Evolutionary conservation across 2,113 vertebrate species (phyloP), one percentile per base, ranked within the genome.

Genomic region (Proterorhinus semilunaris): DNA sequence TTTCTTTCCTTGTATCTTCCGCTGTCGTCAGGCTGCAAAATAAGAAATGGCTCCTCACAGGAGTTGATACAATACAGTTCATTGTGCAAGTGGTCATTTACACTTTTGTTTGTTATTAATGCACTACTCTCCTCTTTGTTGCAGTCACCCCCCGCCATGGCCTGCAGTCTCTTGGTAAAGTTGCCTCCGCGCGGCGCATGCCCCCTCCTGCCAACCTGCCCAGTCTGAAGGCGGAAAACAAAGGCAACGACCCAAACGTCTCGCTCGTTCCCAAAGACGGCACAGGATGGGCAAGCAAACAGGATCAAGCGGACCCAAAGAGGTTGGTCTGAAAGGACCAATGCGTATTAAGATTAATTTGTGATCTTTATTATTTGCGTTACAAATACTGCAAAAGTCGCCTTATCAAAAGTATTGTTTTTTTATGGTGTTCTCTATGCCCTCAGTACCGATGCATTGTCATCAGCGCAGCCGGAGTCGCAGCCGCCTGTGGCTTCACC

Each of bases 251-350:
- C 90, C 96, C 96, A 87, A 96, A 96, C 91, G 95, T 97, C 93
- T 93, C 95, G 82, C 92, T 97, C 90, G 94, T 97, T 90, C 96
- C 96, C 85, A 96, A 95, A 96, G 96, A 97, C 95, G 96, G 96
- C 91, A 95, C 96, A 96, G 95, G 96, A 97, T 97, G 96, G 96
- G 96, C 95, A 94, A 97, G 95, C 96, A 97, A 96, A 93, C 95
- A 93, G 95, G 96, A 97, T 86, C 92, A 88, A 94, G 92, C 93
- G 89, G 95, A 97, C 95, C 95, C 94, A 96, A 97, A 96, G 96
- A 96, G 95, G 96, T 96, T 55, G 0, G 13, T 0, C 42, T 44
- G 42, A 61, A n/a, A 36, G 4, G 10, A 27, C 3, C 6, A 52
- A 52, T 55, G 8, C 27, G 16, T 21, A 5, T 49, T 53, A 17